These are phyloP conservation scores for Idaea biselata DNA, from an alignment of 2,888 invertebrate genomes.

Conservation along the genomic window DNA sequence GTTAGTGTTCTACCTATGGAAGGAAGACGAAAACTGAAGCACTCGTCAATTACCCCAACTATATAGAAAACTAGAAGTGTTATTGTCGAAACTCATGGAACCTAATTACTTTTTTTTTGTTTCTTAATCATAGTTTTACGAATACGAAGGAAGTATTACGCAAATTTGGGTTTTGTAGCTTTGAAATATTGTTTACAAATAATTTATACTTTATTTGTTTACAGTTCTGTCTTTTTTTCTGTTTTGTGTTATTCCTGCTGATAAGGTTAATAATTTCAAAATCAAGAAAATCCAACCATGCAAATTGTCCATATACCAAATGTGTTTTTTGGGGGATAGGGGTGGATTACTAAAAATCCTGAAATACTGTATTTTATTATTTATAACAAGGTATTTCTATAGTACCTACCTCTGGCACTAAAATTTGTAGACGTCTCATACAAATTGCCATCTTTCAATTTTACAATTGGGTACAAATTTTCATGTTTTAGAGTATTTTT, in stretches of 20 bases:
- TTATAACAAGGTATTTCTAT: too few relatives aligned
- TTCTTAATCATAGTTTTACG: constrained; percentile 19
- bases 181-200: neutral
- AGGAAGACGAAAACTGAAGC: constrained; percentile 29
- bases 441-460: too few relatives aligned
- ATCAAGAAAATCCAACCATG: too few relatives aligned
- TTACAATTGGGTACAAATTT: too few relatives aligned
- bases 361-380: too few relatives aligned
- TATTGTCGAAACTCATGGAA: constrained; percentile 28
- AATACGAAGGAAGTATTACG: constrained; percentile 17
- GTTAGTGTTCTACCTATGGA: constrained; percentile 25
- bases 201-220: neutral
- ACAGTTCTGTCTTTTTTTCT: neutral
- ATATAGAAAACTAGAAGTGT: constrained; percentile 31
- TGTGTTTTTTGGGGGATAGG: too few relatives aligned
- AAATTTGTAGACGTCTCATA: too few relatives aligned
- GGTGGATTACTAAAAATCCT: too few relatives aligned
- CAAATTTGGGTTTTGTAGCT: constrained; percentile 17
- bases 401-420: too few relatives aligned
- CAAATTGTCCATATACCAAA: too few relatives aligned
- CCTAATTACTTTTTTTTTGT: constrained; percentile 33
- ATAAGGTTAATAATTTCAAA: too few relatives aligned
- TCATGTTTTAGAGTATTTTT: too few relatives aligned
- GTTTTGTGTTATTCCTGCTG: constrained; percentile 6
- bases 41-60: constrained; percentile 28